phyloP scores from a whole-genome alignment of 2,888 invertebrate species.

The Drosophila flavopinicola region DNA sequence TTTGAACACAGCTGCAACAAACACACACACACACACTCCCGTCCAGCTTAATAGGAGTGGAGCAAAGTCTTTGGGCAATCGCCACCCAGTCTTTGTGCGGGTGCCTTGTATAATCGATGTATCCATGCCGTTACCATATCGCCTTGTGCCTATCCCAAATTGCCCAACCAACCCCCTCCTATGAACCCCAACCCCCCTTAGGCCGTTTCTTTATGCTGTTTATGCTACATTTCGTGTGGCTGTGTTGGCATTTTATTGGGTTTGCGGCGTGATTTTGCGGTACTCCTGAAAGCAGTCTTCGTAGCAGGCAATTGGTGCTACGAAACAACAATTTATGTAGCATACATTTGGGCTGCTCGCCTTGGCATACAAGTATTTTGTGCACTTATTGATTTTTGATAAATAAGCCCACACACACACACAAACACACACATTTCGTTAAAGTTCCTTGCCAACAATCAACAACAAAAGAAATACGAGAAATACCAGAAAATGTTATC shows the following conservation, averaged over 20 bases:
- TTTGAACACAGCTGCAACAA: slow-evolving; percentile 35
- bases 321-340: slow-evolving; percentile 50
- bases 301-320: slow-evolving; percentile 25
- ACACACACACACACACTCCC: slow-evolving; percentile 16
- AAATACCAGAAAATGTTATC: slow-evolving; percentile 16
- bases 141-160: slow-evolving; percentile 56
- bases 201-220: slow-evolving; percentile 33
- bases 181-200: too few species aligned
- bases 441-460: slow-evolving; percentile 25
- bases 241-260: slow-evolving; percentile 66
- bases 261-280: slow-evolving; percentile 76
- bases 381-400: slow-evolving; percentile 63
- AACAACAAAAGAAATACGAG: slow-evolving; percentile 29
- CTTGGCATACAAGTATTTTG: slow-evolving; percentile 25
- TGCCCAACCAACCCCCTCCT: slow-evolving; percentile 2
- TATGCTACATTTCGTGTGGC: slow-evolving; percentile 45
- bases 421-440: slow-evolving; percentile 18
- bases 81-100: slow-evolving; percentile 39
- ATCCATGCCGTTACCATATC: slow-evolving; percentile 75
- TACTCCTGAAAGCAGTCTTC: slow-evolving; percentile 30
- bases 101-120: slow-evolving; percentile 82
- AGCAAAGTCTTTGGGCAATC: slow-evolving; percentile 40
- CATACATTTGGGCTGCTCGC: slow-evolving; percentile 31
- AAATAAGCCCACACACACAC: slow-evolving; percentile 45
- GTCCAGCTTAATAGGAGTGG: slow-evolving; percentile 9